Conservation (phyloP, 2,888 invertebrate genomes). For the Ommatoiulus sabulosus region DNA sequence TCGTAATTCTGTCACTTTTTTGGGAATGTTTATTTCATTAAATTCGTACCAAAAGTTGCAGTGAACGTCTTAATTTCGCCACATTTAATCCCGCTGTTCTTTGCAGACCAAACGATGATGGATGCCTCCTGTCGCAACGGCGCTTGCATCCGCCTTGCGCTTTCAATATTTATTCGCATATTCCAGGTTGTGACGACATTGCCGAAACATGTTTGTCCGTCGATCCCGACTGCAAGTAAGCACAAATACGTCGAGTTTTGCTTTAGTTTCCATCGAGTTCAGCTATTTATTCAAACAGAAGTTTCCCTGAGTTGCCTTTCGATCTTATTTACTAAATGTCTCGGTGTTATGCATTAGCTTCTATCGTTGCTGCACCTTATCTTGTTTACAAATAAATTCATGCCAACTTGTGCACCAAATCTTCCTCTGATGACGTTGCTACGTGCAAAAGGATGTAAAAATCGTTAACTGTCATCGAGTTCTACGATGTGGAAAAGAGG, state of each 20-base stretch:
- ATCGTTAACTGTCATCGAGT: background rate
- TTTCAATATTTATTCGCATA: slow-evolving; percentile 79
- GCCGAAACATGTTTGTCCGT: slow-evolving; percentile 82
- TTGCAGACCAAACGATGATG: slow-evolving; percentile 77
- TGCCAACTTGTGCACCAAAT: background rate
- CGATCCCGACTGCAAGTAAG: slow-evolving; percentile 85
- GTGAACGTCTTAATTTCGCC: background rate
- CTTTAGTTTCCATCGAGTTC: background rate
- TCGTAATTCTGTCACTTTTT: too few species aligned
- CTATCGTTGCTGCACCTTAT: background rate
- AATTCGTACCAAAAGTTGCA: too few species aligned
- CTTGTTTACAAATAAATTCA: background rate
- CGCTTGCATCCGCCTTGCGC: slow-evolving; percentile 90
- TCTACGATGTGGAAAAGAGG: background rate
- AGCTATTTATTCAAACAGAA: background rate
- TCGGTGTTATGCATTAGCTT: background rate
- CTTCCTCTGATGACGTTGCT: too few species aligned
- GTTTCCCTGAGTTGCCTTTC: background rate
- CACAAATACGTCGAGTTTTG: background rate
- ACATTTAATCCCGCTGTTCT: background rate
- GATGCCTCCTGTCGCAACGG: slow-evolving; percentile 89
- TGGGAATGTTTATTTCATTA: too few species aligned
- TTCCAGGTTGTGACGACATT: slow-evolving; percentile 87
- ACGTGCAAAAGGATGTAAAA: background rate
- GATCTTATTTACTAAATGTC: background rate